Percentiles rank a stretch among this genome's conserved stretches.
phyloP scores from a whole-genome alignment of 1,140 invertebrate genomes.

The Polyergus mexicanus region DNA sequence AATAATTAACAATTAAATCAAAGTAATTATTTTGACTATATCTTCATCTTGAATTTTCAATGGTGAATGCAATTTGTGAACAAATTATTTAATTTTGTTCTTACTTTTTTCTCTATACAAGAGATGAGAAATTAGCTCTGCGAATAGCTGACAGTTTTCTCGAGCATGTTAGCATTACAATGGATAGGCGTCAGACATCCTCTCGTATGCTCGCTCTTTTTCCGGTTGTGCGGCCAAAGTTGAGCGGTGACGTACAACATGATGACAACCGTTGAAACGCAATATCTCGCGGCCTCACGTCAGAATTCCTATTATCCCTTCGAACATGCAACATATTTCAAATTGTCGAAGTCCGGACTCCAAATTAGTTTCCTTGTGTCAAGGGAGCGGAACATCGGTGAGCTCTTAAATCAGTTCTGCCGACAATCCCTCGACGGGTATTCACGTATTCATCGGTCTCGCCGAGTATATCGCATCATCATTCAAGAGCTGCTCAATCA shows the following conservation, averaged over 20 bases:
- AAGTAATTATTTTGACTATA: background rate
- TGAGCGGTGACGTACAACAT: conserved; percentile 1
- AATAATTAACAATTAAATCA: conserved; percentile 16
- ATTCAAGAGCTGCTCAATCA: conserved; percentile 23
- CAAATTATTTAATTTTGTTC: background rate
- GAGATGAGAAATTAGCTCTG: background rate
- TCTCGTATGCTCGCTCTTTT: conserved; percentile 6
- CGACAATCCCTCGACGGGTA: conserved; percentile 57
- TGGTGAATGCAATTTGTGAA: background rate
- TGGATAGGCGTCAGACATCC: conserved; percentile 10
- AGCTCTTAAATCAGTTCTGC: conserved; percentile 59
- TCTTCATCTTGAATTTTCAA: too few species aligned
- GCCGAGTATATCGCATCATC: conserved; percentile 49
- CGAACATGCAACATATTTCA: conserved; percentile 59
- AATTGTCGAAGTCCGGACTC: conserved; percentile 53
- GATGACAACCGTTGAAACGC: conserved; percentile 55
- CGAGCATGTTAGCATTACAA: background rate
- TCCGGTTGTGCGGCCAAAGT: conserved; percentile 39
- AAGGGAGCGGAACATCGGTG: conserved; percentile 58
- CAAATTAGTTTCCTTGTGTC: conserved; percentile 63
- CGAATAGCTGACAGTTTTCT: background rate
- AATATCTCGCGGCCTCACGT: conserved; percentile 56
- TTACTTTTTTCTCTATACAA: background rate
- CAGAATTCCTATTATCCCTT: conserved; percentile 60
- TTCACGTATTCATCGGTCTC: conserved; percentile 35